Conservation (phyloP, 2,888 invertebrate genomes). For the Agrilus mali region DNA sequence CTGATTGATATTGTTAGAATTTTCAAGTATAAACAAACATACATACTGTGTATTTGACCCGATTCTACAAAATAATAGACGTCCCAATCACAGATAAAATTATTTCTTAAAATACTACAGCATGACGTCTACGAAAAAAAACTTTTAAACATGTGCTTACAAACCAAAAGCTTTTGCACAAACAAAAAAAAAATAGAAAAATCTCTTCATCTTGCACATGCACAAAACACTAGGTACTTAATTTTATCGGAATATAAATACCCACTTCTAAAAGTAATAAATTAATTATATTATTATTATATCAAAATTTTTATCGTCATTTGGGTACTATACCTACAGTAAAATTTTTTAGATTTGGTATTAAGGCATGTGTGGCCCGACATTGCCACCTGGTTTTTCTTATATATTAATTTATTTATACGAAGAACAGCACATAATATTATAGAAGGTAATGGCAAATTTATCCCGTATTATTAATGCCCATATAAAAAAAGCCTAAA, state of each 20-base stretch:
- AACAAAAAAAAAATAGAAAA: constrained; percentile 2
- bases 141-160: constrained; percentile 3
- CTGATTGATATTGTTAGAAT: constrained; percentile 24
- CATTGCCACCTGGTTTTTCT: constrained; percentile 26
- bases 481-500: too few relatives aligned
- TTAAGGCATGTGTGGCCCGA: constrained; percentile 32
- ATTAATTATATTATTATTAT: too few relatives aligned
- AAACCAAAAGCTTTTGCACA: constrained; percentile 2
- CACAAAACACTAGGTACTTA: too few relatives aligned
- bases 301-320: too few relatives aligned
- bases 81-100: constrained; percentile 22
- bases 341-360: constrained; percentile 13
- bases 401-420: constrained; percentile 1
- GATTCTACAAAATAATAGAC: constrained; percentile 14
- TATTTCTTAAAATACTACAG: constrained; percentile 10
- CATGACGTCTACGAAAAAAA: constrained; percentile 9
- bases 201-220: background rate
- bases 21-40: constrained; percentile 25
- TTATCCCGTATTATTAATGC: too few relatives aligned
- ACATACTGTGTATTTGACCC: constrained; percentile 29
- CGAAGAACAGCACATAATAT: too few relatives aligned
- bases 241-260: too few relatives aligned
- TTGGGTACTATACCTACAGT: too few relatives aligned
- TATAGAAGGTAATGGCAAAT: too few relatives aligned
- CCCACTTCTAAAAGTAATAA: too few relatives aligned